These are phyloP conservation scores for Hydraecia micacea DNA, from an alignment of 2,888 invertebrate species.

Conservation along the genomic window DNA sequence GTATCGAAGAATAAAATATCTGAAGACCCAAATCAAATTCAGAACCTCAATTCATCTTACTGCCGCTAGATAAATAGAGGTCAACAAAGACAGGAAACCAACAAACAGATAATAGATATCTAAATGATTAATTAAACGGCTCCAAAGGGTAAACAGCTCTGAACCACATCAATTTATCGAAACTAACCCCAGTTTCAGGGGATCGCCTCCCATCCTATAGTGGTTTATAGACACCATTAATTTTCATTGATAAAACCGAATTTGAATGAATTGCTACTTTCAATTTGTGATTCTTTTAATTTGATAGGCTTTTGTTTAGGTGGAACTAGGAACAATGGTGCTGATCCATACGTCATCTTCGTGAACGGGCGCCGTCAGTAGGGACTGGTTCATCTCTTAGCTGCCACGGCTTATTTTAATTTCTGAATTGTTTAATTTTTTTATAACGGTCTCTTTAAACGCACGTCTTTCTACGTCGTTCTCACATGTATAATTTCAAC, in stretches of 20 bases:
- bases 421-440: too few species aligned
- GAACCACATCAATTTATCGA: conserved; percentile 50
- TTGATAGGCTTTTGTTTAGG: conserved; percentile 14
- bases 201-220: conserved; percentile 22
- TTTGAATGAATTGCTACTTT: conserved; percentile 30
- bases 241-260: conserved; percentile 49
- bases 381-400: too few species aligned
- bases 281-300: conserved; percentile 32
- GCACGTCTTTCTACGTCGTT: too few species aligned
- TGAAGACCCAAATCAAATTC: conserved; percentile 1
- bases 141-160: conserved; percentile 43
- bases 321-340: neutral
- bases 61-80: conserved; percentile 19
- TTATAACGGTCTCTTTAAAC: too few species aligned
- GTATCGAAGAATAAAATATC: neutral
- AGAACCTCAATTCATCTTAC: neutral
- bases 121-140: conserved; percentile 46
- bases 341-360: too few species aligned
- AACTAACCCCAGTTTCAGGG: conserved; percentile 38
- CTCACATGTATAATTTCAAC: too few species aligned
- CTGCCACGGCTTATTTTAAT: too few species aligned
- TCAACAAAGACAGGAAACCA: conserved; percentile 16
- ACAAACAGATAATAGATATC: conserved; percentile 17
- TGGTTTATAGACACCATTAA: conserved; percentile 57
- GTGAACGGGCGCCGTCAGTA: too few species aligned